Base-by-base conservation (phyloP, 23 tunicate genomes). In the Halocynthia roretzi region DNA sequence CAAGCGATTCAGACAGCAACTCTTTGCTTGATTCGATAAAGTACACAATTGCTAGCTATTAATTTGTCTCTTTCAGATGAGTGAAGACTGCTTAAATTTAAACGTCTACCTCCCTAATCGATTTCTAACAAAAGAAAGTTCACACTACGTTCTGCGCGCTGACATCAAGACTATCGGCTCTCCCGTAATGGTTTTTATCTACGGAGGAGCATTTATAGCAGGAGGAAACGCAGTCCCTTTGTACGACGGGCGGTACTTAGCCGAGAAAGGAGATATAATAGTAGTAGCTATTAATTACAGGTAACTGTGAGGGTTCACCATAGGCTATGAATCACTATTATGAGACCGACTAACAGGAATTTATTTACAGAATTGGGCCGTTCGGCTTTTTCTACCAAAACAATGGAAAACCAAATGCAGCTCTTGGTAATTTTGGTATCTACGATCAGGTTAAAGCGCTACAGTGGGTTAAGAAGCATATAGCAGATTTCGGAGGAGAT, bases 331-430 rank as follows among this genome's bases (percentile, higher is more conserved):
- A 58, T 60, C 18, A 18, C 64, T 60, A 60, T 60, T 17, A 60
- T 68, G 48, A 68, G 19, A 14, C n/a, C 4, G 4, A 5, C 31
- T 68, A 68, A 4, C 44, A 68, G 4, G 48, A 19, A 68, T 15
- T 61, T n/a, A 10, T 10, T 71, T 68, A 7, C 50, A 88, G 95
- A 68, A 31, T 88, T 7, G 95, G 95, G 15, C 84, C 95, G 6
- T 88, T 88, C 71, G 95, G 95, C 20, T 83, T 83, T 70, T 83
- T 88, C 52, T 88, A 88, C 53, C 95, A 88, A 79, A 72, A 87
- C 76, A 72, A 31, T 53, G 81, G 84, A 57, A 58, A 67, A 31
- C 49, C 56, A 7, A 78, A 78, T 5, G 84, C 84, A 49, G 77
- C 71, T 0, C 56, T 83, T 49, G 95, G 95, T 19, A 88, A 88